Evolutionary conservation across 2,888 invertebrate genomes (phyloP), one percentile per base, ranked within the genome.

Genomic region (Eupithecia exiguata): DNA sequence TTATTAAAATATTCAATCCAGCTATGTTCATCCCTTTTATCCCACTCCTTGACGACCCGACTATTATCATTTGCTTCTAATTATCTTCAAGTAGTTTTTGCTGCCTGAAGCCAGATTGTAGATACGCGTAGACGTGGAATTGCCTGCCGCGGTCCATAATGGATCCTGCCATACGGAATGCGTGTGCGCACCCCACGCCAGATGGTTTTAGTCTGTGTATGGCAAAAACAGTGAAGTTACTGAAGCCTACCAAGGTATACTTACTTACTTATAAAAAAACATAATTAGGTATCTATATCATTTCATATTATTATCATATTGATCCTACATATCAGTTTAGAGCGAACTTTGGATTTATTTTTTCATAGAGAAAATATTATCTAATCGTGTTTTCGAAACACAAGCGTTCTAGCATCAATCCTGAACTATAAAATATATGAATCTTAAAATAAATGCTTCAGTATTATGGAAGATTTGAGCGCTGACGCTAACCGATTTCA

Each of bases 111-210:
- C 84, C 88, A 88, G 90, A 89, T 89, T 88, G 88, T 84, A 81
- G 85, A 86, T 49, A 30, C 30, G 30, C 4, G 30, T 30, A 89
- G 91, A 89, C 91, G 88, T 89, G 82, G 85, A 91, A 92, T 92
- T 91, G 91, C 87, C 86, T 72, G 75, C 77, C 76, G 76, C 78
- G 79, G 80, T 79, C 82, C 77, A 74, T 86, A 87, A 61, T 68
- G 49, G 49, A 46, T 68, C 46, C 30, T 35, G 68, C 87, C 92
- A 92, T 91, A 92, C 90, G 92, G 92, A 80, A 80, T 87, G 83
- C 58, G 58, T 58, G 4, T 25, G 25, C 89, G 87, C 74, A 65
- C 70, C 77, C 77, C 67, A 71, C 68, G 82, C 88, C 93, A 92
- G 92, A 87, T 92, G 92, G 90, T 84, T 79, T 81, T 78, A 80